Evolutionary conservation across 2,113 vertebrate species (phyloP).

Genomic region (Tragelaphus imberbis): DNA sequence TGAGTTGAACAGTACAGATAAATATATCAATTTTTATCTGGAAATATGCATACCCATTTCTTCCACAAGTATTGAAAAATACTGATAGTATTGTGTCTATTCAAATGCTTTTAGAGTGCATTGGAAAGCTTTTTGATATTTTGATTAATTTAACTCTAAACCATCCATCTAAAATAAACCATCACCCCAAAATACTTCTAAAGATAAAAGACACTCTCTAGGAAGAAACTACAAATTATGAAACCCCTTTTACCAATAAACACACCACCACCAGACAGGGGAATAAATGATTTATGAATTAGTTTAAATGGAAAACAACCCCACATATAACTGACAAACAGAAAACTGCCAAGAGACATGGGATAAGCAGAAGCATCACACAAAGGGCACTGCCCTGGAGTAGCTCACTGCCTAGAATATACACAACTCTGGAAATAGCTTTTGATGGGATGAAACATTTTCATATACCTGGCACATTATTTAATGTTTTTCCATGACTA

Average conservation of each 20-base stretch:
- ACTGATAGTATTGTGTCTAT: not conserved
- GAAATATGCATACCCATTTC: not conserved
- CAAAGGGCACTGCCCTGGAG: not conserved
- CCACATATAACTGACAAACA: slow-evolving; percentile 16
- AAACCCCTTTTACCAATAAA: not conserved
- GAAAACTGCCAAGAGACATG: not conserved
- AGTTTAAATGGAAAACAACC: slow-evolving; percentile 57
- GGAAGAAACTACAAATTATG: not conserved
- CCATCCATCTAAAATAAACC: not conserved
- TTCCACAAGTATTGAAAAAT: slow-evolving; percentile 4
- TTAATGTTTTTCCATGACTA: not conserved
- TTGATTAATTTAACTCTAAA: slow-evolving; percentile 28
- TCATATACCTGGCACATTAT: not conserved
- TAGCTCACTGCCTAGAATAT: not conserved
- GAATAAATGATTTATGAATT: not conserved
- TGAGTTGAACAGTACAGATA: slow-evolving; percentile 33
- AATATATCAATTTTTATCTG: slow-evolving; percentile 47
- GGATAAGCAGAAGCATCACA: not conserved
- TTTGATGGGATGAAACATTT: not conserved
- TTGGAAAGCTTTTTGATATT: slow-evolving; percentile 1
- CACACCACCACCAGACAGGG: not conserved
- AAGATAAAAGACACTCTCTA: not conserved
- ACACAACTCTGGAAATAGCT: not conserved
- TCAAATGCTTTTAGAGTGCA: slow-evolving; percentile 5
- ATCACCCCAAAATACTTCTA: slow-evolving; percentile 26